Conservation (phyloP, 2,797 vertebrate genomes). For the Amblyopsis hoosieri region DNA sequence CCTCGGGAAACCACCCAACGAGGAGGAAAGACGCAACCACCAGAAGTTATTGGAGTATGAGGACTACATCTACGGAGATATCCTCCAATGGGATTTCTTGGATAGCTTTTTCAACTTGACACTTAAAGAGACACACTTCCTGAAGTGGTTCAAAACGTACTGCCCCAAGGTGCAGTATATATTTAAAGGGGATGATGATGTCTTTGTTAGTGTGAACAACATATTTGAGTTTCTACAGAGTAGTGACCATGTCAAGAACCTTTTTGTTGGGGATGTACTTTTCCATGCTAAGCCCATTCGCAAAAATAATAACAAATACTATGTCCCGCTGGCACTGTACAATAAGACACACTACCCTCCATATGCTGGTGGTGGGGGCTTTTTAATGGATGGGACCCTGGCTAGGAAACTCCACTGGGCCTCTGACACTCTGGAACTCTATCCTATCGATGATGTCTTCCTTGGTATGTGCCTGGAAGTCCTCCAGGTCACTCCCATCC, state of each 20-base stretch:
- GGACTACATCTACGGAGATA: constrained; percentile 88
- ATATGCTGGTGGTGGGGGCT: constrained; percentile 93
- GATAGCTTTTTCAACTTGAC: constrained; percentile 98
- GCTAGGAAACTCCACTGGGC: constrained; percentile 81
- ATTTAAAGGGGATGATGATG: constrained; percentile 95
- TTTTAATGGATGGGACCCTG: constrained; percentile 86
- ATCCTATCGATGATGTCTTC: constrained; percentile 95
- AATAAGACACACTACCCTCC: constrained; percentile 87
- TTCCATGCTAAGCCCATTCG: constrained; percentile 89
- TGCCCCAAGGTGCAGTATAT: constrained; percentile 83
- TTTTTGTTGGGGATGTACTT: constrained; percentile 92
- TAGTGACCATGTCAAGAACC: constrained; percentile 63
- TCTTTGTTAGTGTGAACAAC: constrained; percentile 90
- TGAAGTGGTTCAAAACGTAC: constrained; percentile 94
- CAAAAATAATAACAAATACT: constrained; percentile 93
- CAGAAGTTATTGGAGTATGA: constrained; percentile 95
- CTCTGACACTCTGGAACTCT: constrained; percentile 86
- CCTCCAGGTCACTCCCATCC: constrained; percentile 82
- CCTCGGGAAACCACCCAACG: constrained; percentile 84
- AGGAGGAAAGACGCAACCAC: constrained; percentile 85
- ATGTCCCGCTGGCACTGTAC: constrained; percentile 86
- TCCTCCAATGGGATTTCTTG: constrained; percentile 95
- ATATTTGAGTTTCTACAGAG: constrained; percentile 88
- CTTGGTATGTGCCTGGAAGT: constrained; percentile 95
- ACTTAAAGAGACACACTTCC: constrained; percentile 94